Conservation (phyloP, 2,113 vertebrate species). For the Platysternon megacephalum region DNA sequence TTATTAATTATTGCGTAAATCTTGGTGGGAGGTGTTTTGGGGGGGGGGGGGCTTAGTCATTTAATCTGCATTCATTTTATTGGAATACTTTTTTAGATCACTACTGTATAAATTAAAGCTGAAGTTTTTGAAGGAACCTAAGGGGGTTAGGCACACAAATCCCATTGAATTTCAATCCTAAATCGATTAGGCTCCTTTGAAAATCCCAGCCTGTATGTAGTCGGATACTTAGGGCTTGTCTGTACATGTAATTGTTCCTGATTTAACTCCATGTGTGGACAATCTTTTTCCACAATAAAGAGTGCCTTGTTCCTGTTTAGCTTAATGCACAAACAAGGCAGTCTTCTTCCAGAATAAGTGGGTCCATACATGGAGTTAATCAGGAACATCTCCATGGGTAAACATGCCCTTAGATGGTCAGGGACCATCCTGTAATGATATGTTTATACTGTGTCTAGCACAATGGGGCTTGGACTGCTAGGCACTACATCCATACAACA, state of each 20-base stretch:
- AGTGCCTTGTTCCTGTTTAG: background rate
- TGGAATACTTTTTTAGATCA: background rate
- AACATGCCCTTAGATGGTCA: background rate
- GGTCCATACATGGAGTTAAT: background rate
- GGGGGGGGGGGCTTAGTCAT: background rate
- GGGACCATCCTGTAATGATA: background rate
- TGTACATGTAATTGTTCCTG: background rate
- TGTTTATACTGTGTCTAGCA: background rate
- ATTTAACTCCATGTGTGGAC: background rate
- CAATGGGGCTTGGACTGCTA: background rate
- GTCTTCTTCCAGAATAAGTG: background rate
- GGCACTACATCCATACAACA: background rate
- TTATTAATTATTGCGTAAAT: slow-evolving; percentile 24
- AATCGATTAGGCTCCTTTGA: background rate
- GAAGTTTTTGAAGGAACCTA: background rate
- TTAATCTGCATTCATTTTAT: slow-evolving; percentile 55
- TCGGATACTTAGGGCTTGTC: background rate
- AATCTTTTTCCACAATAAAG: background rate
- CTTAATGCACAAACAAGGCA: background rate
- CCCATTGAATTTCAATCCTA: background rate
- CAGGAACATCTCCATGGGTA: background rate
- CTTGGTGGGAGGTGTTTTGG: slow-evolving; percentile 1
- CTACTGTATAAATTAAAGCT: slow-evolving; percentile 9
- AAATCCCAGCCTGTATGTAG: background rate
- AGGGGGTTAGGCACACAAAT: background rate